Base-by-base conservation (phyloP, 2,888 invertebrate genomes). In the Melikaiella ostensackeni region DNA sequence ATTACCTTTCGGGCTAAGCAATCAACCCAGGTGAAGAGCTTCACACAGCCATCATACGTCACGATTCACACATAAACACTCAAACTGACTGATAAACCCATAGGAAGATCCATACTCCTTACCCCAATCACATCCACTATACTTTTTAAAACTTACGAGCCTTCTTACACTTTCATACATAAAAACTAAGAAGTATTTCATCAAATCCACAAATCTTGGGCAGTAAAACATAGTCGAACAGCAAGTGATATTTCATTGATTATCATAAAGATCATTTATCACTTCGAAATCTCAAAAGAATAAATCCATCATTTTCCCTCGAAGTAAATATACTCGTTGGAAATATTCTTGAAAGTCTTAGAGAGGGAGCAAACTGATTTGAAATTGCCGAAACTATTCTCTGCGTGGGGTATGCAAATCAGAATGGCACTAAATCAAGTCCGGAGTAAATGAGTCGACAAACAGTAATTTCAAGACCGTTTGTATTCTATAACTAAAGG, bases 361-460 rank as follows among this genome's bases (percentile, higher is more conserved):
- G 0, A 50, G 24, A 24, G 57, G 5, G 24, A 57, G 57, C 1
- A 24, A 24, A 27, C 13, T 57, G 5, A 74, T 59, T 74, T 42
- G 1, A 74, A 27, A 74, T 57, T 21, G 21, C 7, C 7, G 16
- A 33, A 74, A 33, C 19, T 57, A 24, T 57, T 57, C 11, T 38
- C 27, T 46, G 42, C 9, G 24, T 66, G 42, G 7, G 75, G 77
- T 74, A 73, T 64, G 62, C 30, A 77, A 75, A 81, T 81, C 76
- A 81, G 75, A 75, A 73, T 77, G 74, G 77, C 79, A 75, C 55
- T 81, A 81, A 80, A 81, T 80, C 80, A 80, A 78, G 64, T 75
- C 77, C 35, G 73, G 77, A 77, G 70, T 79, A 78, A 81, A 81
- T 81, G 77, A 78, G 79, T 77, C 76, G 78, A 77, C 74, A 77